Evolutionary conservation across 2,113 vertebrate species (phyloP).

Genomic region (Erythrolamprus reginae): DNA sequence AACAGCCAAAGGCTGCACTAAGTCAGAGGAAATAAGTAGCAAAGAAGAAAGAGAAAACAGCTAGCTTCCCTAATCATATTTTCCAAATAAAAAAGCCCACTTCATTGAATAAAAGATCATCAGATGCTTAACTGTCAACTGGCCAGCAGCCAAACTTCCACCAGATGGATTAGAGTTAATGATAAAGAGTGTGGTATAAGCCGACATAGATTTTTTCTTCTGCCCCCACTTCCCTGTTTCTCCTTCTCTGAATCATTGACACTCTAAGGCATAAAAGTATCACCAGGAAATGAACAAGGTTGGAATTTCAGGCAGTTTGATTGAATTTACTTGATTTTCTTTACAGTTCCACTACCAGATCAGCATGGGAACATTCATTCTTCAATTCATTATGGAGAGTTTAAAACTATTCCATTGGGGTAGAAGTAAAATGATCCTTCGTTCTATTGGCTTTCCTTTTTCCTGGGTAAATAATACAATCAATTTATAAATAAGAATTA

Average conservation of each 20-base stretch:
- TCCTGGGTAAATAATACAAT: background rate
- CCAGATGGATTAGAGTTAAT: conserved; percentile 13
- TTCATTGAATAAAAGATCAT: conserved; percentile 43
- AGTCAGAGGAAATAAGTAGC: conserved; percentile 57
- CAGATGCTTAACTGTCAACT: conserved; percentile 42
- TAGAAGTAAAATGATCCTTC: background rate
- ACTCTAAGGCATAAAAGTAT: background rate
- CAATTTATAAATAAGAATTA: background rate
- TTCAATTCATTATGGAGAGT: background rate
- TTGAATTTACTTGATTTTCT: background rate
- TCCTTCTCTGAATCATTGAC: fast-evolving
- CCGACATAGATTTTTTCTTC: background rate
- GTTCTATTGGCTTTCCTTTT: background rate
- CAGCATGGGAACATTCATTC: background rate
- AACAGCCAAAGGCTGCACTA: conserved; percentile 51
- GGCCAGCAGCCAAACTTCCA: conserved; percentile 44
- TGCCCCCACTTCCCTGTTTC: background rate
- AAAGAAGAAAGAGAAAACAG: conserved; percentile 8
- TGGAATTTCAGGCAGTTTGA: background rate
- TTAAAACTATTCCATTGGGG: background rate
- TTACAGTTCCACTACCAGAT: background rate
- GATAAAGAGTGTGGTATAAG: background rate
- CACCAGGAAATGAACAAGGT: background rate
- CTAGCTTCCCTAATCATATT: conserved; percentile 45
- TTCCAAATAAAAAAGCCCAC: background rate